Evolutionary conservation across 2,113 vertebrate species (phyloP).

Genomic region (Sylvilagus bachmani): DNA sequence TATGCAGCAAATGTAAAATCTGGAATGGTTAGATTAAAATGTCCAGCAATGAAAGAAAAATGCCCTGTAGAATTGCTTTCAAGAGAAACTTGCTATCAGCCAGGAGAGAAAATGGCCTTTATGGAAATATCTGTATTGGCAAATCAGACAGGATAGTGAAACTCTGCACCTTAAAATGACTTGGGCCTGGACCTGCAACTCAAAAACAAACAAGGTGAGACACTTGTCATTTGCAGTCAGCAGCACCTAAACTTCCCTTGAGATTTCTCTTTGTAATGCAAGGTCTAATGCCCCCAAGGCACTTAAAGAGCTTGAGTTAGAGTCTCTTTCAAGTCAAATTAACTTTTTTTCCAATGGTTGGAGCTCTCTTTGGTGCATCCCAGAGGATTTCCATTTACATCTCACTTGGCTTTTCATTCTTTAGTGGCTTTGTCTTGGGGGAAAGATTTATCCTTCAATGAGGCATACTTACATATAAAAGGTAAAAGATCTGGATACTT

Average conservation of each 20-base stretch:
- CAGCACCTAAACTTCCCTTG: too few relatives aligned
- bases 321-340: background rate
- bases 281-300: background rate
- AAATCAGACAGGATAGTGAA: background rate
- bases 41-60: background rate
- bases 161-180: background rate
- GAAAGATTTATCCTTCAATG: constrained; percentile 23
- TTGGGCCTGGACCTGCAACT: background rate
- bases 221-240: background rate
- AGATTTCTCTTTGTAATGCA: constrained; percentile 31
- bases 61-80: background rate
- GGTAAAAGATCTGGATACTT: background rate
- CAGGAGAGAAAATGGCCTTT: background rate
- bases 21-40: constrained; percentile 32
- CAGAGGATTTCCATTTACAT: constrained; percentile 47
- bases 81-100: constrained; percentile 9
- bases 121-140: background rate
- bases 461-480: background rate
- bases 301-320: background rate
- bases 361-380: background rate
- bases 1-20: constrained; percentile 21
- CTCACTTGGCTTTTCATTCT: constrained; percentile 19
- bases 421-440: background rate
- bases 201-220: background rate
- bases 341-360: background rate